phyloP scores from a whole-genome alignment of 2,113 vertebrate species.

The Urocolius indicus region DNA sequence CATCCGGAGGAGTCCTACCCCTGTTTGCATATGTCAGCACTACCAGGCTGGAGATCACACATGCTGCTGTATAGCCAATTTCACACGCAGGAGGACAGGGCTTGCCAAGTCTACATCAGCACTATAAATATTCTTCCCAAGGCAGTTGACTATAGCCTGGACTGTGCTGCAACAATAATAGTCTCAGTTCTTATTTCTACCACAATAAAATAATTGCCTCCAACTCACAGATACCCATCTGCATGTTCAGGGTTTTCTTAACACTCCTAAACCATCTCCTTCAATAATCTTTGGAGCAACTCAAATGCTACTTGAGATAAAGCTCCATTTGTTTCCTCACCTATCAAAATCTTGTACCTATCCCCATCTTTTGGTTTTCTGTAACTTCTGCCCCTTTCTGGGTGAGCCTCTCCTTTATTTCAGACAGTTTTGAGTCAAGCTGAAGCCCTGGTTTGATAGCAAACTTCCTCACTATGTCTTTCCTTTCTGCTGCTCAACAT shows the following conservation, averaged over 20 bases:
- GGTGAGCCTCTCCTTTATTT: background rate
- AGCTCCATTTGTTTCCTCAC: background rate
- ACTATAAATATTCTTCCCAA: background rate
- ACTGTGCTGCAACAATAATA: background rate
- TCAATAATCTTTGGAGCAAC: background rate
- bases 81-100: background rate
- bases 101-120: background rate
- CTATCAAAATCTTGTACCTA: background rate
- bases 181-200: background rate
- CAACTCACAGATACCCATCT: background rate
- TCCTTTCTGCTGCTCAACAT: background rate
- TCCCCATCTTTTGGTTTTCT: background rate
- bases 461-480: background rate
- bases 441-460: background rate
- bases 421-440: background rate
- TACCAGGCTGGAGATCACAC: background rate
- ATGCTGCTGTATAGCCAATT: accelerated
- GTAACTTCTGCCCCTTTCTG: background rate
- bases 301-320: background rate
- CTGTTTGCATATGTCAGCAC: background rate
- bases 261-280: background rate
- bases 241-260: background rate
- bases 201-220: background rate
- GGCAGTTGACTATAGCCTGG: background rate
- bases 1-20: background rate